Evolutionary conservation across 1,140 invertebrate genomes (phyloP).

Genomic region (Agrypnia vestita): DNA sequence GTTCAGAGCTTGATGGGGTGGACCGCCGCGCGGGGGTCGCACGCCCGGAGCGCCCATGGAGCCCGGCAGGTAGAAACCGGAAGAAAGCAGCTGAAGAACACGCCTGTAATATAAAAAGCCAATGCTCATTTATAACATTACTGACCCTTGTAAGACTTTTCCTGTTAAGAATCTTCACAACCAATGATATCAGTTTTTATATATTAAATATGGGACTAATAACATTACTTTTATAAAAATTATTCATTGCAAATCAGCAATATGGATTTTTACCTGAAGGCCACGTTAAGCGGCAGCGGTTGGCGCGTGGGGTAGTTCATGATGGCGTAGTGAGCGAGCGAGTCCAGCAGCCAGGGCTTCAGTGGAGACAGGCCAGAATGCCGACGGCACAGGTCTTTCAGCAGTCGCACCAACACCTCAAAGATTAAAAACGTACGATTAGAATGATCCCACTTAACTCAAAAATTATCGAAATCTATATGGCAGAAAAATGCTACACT

Average conservation of each 20-base stretch:
- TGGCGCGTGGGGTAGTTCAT: constrained; percentile 96
- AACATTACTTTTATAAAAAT: too few species aligned
- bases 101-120: constrained; percentile 70
- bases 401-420: constrained; percentile 86
- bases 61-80: constrained; percentile 96
- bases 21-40: constrained; percentile 90
- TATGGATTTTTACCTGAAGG: constrained; percentile 75
- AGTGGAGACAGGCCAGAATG: constrained; percentile 93
- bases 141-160: too few species aligned
- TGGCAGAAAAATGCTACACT: too few species aligned
- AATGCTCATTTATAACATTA: background rate
- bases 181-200: too few species aligned
- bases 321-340: constrained; percentile 96
- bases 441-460: too few species aligned
- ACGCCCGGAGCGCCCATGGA: constrained; percentile 96
- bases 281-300: constrained; percentile 92
- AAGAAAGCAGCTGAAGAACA: constrained; percentile 91
- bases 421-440: background rate
- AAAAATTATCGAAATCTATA: too few species aligned
- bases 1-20: constrained; percentile 93
- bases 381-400: constrained; percentile 91
- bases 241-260: too few species aligned
- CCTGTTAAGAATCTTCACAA: too few species aligned
- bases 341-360: constrained; percentile 97
- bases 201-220: too few species aligned